Evolutionary conservation across 1,140 invertebrate genomes (phyloP).

Genomic region (Lucilia sericata): DNA sequence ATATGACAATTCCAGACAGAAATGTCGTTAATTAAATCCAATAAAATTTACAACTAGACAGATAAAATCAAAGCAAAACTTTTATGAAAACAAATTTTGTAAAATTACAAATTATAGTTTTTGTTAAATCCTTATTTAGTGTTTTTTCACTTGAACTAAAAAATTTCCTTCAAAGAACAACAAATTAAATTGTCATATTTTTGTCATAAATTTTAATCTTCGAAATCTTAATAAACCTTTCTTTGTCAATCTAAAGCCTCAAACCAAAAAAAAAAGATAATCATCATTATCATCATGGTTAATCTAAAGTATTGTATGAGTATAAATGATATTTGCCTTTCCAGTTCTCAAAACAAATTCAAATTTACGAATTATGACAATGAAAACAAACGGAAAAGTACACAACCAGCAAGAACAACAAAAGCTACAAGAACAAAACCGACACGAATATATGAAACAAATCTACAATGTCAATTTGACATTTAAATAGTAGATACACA

Average conservation of each 20-base stretch:
- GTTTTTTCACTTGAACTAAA: too few relatives aligned
- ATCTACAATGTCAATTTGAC: slow-evolving; percentile 27
- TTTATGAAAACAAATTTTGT: too few relatives aligned
- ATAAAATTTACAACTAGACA: too few relatives aligned
- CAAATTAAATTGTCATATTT: not conserved
- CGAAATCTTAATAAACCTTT: not conserved
- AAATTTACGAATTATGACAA: slow-evolving; percentile 18
- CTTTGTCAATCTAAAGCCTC: not conserved
- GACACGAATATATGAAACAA: not conserved
- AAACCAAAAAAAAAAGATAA: not conserved
- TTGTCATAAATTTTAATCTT: slow-evolving; percentile 1
- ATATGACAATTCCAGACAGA: too few relatives aligned
- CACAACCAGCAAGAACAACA: not conserved
- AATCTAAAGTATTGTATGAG: slow-evolving; percentile 2
- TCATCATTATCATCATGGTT: not conserved
- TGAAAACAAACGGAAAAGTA: slow-evolving; percentile 26
- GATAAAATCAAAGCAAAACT: too few relatives aligned
- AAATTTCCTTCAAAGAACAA: too few relatives aligned
- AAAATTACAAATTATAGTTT: too few relatives aligned
- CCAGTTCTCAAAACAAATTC: not conserved
- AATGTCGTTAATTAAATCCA: too few relatives aligned
- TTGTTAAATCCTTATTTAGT: too few relatives aligned
- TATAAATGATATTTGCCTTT: not conserved
- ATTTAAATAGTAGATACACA: not conserved
- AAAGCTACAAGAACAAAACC: not conserved